These are phyloP conservation scores for Linurgus olivaceus DNA, from an alignment of 2,797 vertebrate species.

Conservation along the genomic window DNA sequence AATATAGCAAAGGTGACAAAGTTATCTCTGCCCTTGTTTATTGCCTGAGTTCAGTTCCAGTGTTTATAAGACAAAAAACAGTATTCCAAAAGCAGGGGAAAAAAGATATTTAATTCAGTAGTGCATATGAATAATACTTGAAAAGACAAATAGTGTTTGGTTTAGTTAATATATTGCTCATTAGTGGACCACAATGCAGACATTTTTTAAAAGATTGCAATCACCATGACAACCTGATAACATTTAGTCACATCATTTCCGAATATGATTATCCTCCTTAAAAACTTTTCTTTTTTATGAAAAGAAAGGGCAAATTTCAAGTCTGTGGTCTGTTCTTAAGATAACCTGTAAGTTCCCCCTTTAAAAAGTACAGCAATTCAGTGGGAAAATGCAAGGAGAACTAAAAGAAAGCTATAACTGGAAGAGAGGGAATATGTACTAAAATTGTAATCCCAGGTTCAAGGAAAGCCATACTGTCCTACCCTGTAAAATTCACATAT, in stretches of 20 bases:
- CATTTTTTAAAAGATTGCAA: slow-evolving; percentile 67
- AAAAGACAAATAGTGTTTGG: slow-evolving; percentile 51
- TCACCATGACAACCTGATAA: slow-evolving; percentile 60
- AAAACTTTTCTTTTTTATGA: slow-evolving; percentile 42
- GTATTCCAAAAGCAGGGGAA: not conserved
- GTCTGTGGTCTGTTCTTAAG: slow-evolving; percentile 30
- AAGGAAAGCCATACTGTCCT: not conserved
- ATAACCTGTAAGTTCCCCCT: not conserved
- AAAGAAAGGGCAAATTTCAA: slow-evolving; percentile 38
- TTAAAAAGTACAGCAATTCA: not conserved
- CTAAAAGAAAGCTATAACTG: not conserved
- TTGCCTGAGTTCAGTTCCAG: slow-evolving; percentile 42
- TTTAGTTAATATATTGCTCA: slow-evolving; percentile 66
- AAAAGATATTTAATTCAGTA: not conserved
- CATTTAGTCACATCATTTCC: slow-evolving; percentile 56
- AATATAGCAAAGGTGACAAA: slow-evolving; percentile 40
- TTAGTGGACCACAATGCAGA: slow-evolving; percentile 57
- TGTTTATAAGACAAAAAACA: slow-evolving; percentile 31
- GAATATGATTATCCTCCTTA: slow-evolving; percentile 33
- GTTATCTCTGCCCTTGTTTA: slow-evolving; percentile 54
- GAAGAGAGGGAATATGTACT: not conserved
- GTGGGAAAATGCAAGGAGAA: not conserved
- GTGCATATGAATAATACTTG: slow-evolving; percentile 34
- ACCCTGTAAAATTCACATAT: not conserved
- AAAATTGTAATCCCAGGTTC: not conserved